These are phyloP conservation scores for Magallana ariakensis DNA, from an alignment of 1,140 invertebrate species.

Conservation along the genomic window DNA sequence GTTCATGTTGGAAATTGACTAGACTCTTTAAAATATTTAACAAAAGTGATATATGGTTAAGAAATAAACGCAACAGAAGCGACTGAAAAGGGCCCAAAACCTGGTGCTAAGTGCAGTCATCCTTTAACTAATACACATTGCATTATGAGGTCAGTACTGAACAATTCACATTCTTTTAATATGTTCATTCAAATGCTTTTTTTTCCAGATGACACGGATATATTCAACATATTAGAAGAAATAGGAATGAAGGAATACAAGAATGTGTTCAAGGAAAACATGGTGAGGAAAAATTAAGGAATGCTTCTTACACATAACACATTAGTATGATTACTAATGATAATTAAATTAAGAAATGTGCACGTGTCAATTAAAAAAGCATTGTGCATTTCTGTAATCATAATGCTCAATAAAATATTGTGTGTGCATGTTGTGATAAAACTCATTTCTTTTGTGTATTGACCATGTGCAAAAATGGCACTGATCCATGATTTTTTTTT, in stretches of 20 bases:
- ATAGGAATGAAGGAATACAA: background rate
- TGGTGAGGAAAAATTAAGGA: background rate
- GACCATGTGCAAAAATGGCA: no score
- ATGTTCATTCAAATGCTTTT: background rate
- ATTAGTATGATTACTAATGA: background rate
- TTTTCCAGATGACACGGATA: conserved; percentile 1
- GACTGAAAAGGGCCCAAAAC: no score
- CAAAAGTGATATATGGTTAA: no score
- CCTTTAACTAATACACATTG: background rate
- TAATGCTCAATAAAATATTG: background rate
- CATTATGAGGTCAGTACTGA: background rate
- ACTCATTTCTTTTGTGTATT: no score
- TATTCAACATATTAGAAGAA: conserved; percentile 7
- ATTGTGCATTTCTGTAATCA: background rate
- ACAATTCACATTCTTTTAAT: background rate
- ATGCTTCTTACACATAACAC: background rate
- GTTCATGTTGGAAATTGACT: no score
- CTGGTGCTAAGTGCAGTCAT: no score
- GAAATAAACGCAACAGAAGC: no score
- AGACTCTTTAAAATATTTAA: no score
- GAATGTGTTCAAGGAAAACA: background rate
- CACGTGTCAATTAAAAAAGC: background rate
- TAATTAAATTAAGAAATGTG: background rate
- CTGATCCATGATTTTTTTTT: no score
- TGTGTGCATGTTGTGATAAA: background rate